Percentiles rank a stretch among this genome's conserved stretches.
Evolutionary conservation across 35 echinoderm and acorn worm species (phyloP).

Genomic region (Chiridota heheva): DNA sequence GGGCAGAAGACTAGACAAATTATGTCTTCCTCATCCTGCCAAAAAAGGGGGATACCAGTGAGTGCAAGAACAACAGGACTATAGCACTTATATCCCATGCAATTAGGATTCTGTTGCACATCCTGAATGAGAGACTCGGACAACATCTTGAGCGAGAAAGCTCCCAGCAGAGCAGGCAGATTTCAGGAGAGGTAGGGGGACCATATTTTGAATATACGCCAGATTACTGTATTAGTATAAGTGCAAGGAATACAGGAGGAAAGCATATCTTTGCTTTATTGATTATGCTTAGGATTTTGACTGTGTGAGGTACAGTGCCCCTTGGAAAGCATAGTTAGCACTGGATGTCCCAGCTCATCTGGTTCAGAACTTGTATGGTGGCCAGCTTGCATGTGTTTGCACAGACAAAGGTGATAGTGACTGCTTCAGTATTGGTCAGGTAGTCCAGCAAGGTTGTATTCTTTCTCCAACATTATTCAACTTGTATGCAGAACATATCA

Average conservation of each 20-base stretch:
- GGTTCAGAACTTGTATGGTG: conserved; percentile 15
- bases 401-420: conserved; percentile 31
- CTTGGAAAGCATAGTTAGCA: background rate
- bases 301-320: background rate
- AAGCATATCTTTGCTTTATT: conserved; percentile 43
- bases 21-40: conserved; percentile 27
- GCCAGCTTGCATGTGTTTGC: too few species aligned
- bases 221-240: conserved; percentile 36
- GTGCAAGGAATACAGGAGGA: conserved; percentile 41
- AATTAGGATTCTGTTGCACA: conserved; percentile 34
- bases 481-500: conserved; percentile 31
- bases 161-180: conserved; percentile 43
- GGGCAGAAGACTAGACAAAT: conserved; percentile 6
- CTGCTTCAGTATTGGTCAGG: background rate
- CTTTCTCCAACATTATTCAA: too few species aligned
- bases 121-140: conserved; percentile 44
- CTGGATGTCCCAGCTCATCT: conserved; percentile 3
- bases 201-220: conserved; percentile 35
- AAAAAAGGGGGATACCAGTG: conserved; percentile 43
- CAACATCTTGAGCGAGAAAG: conserved; percentile 38
- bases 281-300: conserved; percentile 53
- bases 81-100: conserved; percentile 41
- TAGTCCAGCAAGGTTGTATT: background rate
- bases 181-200: conserved; percentile 56
- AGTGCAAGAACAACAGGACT: conserved; percentile 42